These are phyloP conservation scores for Thunnus albacares DNA, from an alignment of 2,797 vertebrate genomes.

Conservation along the genomic window DNA sequence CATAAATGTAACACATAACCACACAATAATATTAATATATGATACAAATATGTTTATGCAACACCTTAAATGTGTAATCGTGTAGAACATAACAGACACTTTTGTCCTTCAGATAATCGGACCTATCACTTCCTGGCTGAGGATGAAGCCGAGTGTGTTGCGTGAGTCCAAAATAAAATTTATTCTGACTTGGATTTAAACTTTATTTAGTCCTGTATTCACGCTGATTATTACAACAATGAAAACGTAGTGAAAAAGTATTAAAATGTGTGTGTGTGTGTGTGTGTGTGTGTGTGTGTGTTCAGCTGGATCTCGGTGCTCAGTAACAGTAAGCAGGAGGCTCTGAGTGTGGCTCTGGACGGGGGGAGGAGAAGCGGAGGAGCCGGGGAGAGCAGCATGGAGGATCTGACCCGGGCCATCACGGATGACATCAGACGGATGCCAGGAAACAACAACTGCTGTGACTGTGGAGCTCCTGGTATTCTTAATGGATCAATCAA, in stretches of 20 bases:
- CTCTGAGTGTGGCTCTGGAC: slow-evolving; percentile 86
- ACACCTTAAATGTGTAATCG: too few species aligned
- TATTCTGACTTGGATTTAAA: background rate
- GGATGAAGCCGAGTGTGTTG: slow-evolving; percentile 88
- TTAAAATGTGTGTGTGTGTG: background rate
- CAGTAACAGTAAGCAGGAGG: slow-evolving; percentile 91
- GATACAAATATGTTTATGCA: background rate
- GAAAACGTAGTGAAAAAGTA: background rate
- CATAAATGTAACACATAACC: background rate
- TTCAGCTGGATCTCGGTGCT: slow-evolving; percentile 87
- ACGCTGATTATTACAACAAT: background rate
- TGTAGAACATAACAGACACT: background rate
- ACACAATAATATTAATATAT: background rate
- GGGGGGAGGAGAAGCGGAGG: slow-evolving; percentile 68
- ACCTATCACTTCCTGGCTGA: slow-evolving; percentile 89
- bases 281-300: slow-evolving; percentile 25
- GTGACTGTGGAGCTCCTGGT: slow-evolving; percentile 90
- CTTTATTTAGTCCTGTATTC: background rate
- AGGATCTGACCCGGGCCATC: slow-evolving; percentile 87
- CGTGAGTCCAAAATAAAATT: slow-evolving; percentile 79
- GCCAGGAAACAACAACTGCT: slow-evolving; percentile 89
- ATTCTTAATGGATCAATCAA: background rate
- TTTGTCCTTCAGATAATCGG: slow-evolving; percentile 85
- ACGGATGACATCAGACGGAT: slow-evolving; percentile 86
- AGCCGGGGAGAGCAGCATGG: slow-evolving; percentile 81